phyloP scores from a whole-genome alignment of 2,113 vertebrate genomes.

The Melanocharis versteri region DNA sequence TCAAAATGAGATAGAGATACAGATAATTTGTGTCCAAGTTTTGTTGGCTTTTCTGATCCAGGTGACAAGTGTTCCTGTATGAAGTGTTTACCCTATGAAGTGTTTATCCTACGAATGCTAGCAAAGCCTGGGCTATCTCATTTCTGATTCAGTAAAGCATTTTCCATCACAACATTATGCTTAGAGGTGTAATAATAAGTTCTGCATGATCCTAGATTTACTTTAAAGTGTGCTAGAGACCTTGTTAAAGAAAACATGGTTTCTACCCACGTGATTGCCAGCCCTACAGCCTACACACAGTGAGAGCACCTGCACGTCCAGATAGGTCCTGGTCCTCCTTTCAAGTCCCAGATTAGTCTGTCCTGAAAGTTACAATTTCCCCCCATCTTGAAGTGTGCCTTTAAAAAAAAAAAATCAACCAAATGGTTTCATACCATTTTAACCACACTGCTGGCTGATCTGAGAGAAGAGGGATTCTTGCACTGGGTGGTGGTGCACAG shows the following conservation, averaged over 20 bases:
- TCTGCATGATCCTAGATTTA: neutral
- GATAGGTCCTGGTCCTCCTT: neutral
- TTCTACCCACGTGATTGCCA: neutral
- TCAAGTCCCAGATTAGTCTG: neutral
- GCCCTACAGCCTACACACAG: neutral
- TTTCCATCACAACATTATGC: neutral
- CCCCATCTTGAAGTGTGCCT: neutral
- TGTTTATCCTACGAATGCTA: neutral
- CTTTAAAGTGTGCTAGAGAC: neutral
- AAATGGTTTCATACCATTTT: neutral
- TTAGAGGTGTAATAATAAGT: neutral
- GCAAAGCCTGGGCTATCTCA: neutral
- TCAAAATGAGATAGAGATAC: neutral
- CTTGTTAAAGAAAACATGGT: neutral
- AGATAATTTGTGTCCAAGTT: neutral
- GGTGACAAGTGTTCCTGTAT: neutral
- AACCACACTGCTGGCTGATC: neutral
- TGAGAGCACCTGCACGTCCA: neutral
- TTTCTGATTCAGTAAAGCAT: neutral
- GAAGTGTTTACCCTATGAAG: neutral
- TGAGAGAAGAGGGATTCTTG: neutral
- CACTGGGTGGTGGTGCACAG: neutral
- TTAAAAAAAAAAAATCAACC: neutral
- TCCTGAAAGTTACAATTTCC: neutral
- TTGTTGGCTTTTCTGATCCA: neutral